Evolutionary conservation across 2,113 vertebrate species (phyloP).

Genomic region (Seriola rivoliana): DNA sequence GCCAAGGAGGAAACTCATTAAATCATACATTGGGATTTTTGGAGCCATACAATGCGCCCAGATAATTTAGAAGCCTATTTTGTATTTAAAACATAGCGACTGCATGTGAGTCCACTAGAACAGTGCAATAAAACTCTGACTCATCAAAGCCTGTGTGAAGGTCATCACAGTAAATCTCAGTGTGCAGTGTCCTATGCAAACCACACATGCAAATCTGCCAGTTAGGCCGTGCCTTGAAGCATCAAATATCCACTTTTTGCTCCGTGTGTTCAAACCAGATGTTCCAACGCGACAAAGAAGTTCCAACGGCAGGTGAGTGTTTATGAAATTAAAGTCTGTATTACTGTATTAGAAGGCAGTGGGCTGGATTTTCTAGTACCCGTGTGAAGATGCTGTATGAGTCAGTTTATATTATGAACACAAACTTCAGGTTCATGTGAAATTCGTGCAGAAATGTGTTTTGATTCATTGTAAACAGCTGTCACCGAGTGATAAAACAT

Average conservation of each 20-base stretch:
- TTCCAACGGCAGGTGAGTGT: neutral
- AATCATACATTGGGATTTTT: too few species aligned
- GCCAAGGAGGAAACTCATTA: too few species aligned
- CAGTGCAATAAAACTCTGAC: neutral
- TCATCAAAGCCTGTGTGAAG: neutral
- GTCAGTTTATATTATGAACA: neutral
- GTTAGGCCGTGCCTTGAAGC: neutral
- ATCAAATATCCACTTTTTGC: neutral
- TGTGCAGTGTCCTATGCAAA: neutral
- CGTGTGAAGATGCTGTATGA: neutral
- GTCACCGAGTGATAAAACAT: constrained; percentile 9
- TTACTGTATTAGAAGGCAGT: neutral
- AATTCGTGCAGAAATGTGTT: neutral
- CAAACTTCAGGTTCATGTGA: constrained; percentile 3
- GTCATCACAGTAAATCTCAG: neutral
- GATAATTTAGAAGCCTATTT: neutral
- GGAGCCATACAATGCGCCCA: too few species aligned
- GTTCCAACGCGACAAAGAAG: neutral
- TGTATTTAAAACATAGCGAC: neutral
- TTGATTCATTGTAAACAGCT: constrained; percentile 49
- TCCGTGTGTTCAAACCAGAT: neutral
- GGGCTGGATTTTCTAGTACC: too few species aligned
- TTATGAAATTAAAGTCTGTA: neutral
- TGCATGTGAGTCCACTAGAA: neutral
- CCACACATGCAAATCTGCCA: neutral